Percentiles rank a stretch among this genome's conserved stretches.
Conservation (phyloP, 2,888 invertebrate genomes). For the Boloria euphrosyne region DNA sequence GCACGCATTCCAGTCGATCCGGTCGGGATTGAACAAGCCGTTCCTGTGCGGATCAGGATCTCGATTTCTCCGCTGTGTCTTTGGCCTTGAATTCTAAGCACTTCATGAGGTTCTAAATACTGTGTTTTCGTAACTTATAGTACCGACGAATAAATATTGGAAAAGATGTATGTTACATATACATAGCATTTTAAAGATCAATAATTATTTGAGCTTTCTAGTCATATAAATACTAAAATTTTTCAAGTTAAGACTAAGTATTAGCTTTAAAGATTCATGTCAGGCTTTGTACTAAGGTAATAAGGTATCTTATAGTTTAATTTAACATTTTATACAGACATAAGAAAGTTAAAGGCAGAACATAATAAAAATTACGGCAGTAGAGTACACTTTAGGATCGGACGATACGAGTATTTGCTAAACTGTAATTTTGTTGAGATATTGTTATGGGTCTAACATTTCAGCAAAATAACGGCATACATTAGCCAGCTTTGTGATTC, state of each 20-base stretch:
- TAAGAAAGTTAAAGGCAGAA: too few relatives aligned
- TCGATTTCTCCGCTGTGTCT: constrained; percentile 60
- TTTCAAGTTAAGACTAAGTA: too few relatives aligned
- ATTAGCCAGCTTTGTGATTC: constrained; percentile 44
- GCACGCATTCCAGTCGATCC: constrained; percentile 76
- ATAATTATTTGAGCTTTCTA: too few relatives aligned
- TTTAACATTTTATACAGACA: too few relatives aligned
- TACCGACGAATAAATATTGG: neutral
- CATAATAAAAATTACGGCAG: neutral
- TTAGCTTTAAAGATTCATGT: too few relatives aligned
- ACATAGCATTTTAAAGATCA: too few relatives aligned
- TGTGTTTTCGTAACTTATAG: neutral
- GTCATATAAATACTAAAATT: too few relatives aligned
- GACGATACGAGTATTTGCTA: constrained; percentile 17
- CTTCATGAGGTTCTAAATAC: constrained; percentile 1
- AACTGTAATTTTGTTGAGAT: constrained; percentile 27
- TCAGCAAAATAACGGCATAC: constrained; percentile 31
- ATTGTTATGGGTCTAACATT: constrained; percentile 34
- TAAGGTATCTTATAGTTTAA: too few relatives aligned
- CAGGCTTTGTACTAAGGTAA: too few relatives aligned
- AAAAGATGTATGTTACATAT: neutral
- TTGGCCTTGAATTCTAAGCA: constrained; percentile 62
- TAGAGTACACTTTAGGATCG: constrained; percentile 2
- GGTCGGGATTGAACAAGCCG: constrained; percentile 70
- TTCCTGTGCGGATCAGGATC: constrained; percentile 68